phyloP scores from a whole-genome alignment of 2,888 invertebrate genomes.

The Alsophila aescularia region DNA sequence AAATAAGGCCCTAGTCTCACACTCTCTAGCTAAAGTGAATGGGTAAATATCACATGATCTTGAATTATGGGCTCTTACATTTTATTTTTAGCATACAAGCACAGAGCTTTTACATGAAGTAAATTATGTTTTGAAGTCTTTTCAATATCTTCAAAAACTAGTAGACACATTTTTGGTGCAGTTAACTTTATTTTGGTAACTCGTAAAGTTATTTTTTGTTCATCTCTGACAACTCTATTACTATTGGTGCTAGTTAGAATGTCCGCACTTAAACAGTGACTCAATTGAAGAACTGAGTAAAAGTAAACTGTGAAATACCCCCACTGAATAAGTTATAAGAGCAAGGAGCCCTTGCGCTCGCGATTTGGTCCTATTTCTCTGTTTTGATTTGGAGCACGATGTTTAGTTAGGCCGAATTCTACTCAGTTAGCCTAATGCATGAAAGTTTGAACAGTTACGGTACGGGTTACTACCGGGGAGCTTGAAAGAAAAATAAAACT shows the following conservation, averaged over 20 bases:
- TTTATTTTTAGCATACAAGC: too few species aligned
- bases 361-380: constrained; percentile 36
- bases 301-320: constrained; percentile 32
- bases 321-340: constrained; percentile 47
- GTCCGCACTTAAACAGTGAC: neutral
- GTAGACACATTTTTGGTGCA: too few species aligned
- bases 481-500: constrained; percentile 20
- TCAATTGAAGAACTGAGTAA: constrained; percentile 10
- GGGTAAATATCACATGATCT: too few species aligned
- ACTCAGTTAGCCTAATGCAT: constrained; percentile 20
- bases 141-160: too few species aligned
- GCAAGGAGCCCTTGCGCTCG: constrained; percentile 29
- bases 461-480: neutral
- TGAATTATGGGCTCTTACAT: too few species aligned
- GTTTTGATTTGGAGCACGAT: constrained; percentile 41
- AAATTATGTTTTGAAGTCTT: too few species aligned
- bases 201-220: too few species aligned
- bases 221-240: too few species aligned
- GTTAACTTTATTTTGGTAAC: too few species aligned
- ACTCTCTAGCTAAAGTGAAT: too few species aligned
- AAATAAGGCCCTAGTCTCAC: too few species aligned
- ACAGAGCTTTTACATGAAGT: too few species aligned
- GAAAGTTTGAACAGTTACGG: constrained; percentile 21
- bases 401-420: constrained; percentile 32
- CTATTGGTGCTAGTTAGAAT: neutral